Conservation (phyloP, 2,113 vertebrate species). For the Passer montanus region DNA sequence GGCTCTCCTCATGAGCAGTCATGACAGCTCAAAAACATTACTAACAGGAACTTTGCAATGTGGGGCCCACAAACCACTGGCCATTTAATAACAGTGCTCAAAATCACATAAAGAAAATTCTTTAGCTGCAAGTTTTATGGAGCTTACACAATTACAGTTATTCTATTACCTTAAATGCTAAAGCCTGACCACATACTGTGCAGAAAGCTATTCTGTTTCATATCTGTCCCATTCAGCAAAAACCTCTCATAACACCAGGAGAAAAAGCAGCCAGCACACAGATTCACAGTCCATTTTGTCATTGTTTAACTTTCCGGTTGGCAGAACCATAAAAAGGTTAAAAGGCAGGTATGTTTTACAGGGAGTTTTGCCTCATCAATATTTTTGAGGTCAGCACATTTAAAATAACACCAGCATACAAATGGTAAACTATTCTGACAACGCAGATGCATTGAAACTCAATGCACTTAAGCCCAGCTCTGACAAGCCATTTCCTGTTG, state of each 20-base stretch:
- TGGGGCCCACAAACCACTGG: not conserved
- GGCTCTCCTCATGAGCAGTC: not conserved
- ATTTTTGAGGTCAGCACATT: not conserved
- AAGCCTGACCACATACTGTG: slow-evolving; percentile 22
- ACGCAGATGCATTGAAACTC: not conserved
- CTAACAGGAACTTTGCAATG: not conserved
- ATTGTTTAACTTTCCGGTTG: slow-evolving; percentile 31
- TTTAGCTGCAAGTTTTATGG: slow-evolving; percentile 23
- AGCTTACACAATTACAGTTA: not conserved
- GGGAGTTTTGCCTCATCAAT: not conserved
- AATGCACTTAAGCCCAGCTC: slow-evolving; percentile 22
- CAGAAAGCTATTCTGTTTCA: not conserved
- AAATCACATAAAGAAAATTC: slow-evolving; percentile 28
- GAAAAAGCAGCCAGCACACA: not conserved
- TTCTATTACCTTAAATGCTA: slow-evolving; percentile 10
- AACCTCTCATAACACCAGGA: slow-evolving; percentile 30
- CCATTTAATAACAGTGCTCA: slow-evolving; percentile 21
- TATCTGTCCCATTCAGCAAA: slow-evolving; percentile 20
- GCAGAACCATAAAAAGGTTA: slow-evolving; percentile 30
- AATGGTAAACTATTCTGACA: slow-evolving; percentile 28
- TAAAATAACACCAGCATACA: slow-evolving; percentile 24
- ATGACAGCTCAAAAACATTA: not conserved
- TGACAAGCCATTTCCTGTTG: not conserved
- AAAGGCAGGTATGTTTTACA: slow-evolving; percentile 11
- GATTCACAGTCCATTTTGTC: slow-evolving; percentile 38